Percentiles rank a stretch among this genome's conserved stretches.
Evolutionary conservation across 2,888 invertebrate species (phyloP).

Genomic region (Mesochorus sp.): DNA sequence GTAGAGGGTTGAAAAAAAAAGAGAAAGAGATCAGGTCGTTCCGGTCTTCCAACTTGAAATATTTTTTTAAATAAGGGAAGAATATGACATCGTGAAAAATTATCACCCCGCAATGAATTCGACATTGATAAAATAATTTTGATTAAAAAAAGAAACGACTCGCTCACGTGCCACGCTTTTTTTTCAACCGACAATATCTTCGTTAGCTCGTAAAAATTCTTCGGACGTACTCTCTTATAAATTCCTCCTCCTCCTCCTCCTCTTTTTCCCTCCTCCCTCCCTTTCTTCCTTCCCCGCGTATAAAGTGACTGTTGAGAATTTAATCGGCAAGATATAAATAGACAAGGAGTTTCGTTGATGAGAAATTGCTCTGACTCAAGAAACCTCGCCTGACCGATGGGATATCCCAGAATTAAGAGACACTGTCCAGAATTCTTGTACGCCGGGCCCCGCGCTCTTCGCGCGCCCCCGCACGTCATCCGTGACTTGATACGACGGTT

Average conservation of each 20-base stretch:
- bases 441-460: background rate
- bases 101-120: background rate
- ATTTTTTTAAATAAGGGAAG: conserved; percentile 1
- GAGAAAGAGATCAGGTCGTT: conserved; percentile 5
- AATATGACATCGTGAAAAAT: conserved; percentile 29
- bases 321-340: conserved; percentile 13
- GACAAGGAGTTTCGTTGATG: conserved; percentile 28
- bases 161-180: too few relatives aligned
- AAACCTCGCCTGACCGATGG: conserved; percentile 1
- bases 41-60: conserved; percentile 19
- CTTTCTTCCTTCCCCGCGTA: too few relatives aligned
- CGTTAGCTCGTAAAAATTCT: too few relatives aligned
- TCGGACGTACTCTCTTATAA: too few relatives aligned
- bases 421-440: conserved; percentile 54
- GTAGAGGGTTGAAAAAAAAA: background rate
- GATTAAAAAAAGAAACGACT: too few relatives aligned
- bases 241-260: too few relatives aligned
- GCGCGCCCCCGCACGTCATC: conserved; percentile 32
- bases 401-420: conserved; percentile 53
- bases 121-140: conserved; percentile 5
- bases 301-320: background rate
- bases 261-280: too few relatives aligned
- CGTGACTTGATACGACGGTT: conserved; percentile 64
- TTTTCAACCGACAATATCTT: too few relatives aligned
- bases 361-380: background rate